Evolutionary conservation across 2,797 vertebrate genomes (phyloP), one percentile per base, ranked within the genome.

Genomic region (Chaunax sp.): DNA sequence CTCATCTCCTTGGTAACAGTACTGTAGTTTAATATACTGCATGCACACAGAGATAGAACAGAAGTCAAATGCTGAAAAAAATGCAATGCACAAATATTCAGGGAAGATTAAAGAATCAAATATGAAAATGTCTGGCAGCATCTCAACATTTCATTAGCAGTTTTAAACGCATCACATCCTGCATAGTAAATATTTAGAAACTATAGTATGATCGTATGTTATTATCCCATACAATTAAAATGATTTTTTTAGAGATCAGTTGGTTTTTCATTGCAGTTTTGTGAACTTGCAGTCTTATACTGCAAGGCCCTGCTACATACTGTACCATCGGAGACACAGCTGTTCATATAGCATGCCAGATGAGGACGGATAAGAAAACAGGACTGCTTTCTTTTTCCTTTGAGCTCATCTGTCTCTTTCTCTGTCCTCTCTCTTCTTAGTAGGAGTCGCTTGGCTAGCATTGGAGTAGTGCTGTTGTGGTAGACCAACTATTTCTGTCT

Each of bases 401-500:
- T 83, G 69, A 76, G 69, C 74, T 89, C 83, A 78, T 83, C 79
- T 85, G 64, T 87, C 80, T 88, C 78, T 88, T 62, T 89, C 78
- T 90, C 85, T 89, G 87, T 90, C 84, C 77, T 72, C 75, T 90
- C 76, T 91, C 82, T 90, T 76, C 80, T 72, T 84, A 91, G 83
- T 92, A 92, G 85, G 84, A 74, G 68, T 72, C 83, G 83, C 89
- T 84, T 80, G 83, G 84, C 85, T 92, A 86, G 80, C 89, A 85
- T 85, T 88, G 87, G 82, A 87, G 69, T 92, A 87, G 88, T 90
- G 90, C 89, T 90, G 75, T 90, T 84, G 89, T 91, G 90, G 88
- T 92, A 92, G 91, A 93, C 73, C 90, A 92, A 90, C 88, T 89
- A 85, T 93, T 76, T 90, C 85, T 90, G 73, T 89, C 84, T 87